Conservation (phyloP, 2,888 invertebrate genomes). For the Dryomyza anilis region DNA sequence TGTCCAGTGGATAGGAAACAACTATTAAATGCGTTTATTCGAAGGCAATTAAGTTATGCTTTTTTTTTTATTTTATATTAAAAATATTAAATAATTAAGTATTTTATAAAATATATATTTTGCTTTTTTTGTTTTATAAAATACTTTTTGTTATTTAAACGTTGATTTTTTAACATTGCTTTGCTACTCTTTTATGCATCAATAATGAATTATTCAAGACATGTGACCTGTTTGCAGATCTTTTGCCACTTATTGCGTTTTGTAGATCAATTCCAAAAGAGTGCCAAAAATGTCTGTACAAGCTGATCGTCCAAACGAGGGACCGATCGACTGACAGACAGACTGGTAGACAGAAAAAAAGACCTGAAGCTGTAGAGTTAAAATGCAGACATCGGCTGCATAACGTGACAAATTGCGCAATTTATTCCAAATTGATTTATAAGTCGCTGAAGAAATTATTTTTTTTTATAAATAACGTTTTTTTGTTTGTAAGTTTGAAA, state of each 20-base stretch:
- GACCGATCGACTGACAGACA: neutral
- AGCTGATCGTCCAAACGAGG: no score
- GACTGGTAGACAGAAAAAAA: neutral
- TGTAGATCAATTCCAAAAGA: neutral
- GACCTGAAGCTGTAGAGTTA: neutral
- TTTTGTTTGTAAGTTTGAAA: neutral
- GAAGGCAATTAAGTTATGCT: no score
- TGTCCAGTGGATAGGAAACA: no score
- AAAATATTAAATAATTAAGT: no score
- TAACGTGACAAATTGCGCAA: slow-evolving; percentile 12
- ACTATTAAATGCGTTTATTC: no score
- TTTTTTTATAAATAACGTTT: neutral
- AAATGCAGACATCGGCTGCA: neutral
- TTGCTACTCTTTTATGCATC: no score
- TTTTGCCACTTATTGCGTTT: neutral
- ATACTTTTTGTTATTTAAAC: neutral
- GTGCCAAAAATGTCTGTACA: neutral
- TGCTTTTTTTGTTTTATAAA: neutral
- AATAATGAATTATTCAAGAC: slow-evolving; percentile 16
- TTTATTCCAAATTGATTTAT: slow-evolving; percentile 7
- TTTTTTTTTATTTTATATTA: no score
- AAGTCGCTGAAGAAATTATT: neutral
- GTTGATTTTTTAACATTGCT: no score
- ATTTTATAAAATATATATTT: no score
- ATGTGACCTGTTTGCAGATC: neutral